Evolutionary conservation across 2,113 vertebrate genomes (phyloP).

Genomic region (Rhegmatorhina hoffmannsi): DNA sequence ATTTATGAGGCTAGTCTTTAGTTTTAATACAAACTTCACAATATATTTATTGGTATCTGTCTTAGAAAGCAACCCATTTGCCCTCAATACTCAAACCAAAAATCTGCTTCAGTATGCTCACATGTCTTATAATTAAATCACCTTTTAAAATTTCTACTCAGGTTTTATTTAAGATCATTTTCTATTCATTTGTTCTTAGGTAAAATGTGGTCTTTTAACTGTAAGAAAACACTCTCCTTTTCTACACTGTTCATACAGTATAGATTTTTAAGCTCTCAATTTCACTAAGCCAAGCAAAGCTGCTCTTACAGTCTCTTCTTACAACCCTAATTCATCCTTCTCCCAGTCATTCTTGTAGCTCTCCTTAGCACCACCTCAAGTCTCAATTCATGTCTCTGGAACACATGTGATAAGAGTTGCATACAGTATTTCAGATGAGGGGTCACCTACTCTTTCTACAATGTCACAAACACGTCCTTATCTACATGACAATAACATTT

Average conservation of each 20-base stretch:
- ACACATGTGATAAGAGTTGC: rapidly evolving
- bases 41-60: not conserved
- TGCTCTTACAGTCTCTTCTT: not conserved
- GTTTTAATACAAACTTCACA: not conserved
- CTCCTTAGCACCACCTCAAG: not conserved
- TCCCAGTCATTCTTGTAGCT: not conserved
- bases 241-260: not conserved
- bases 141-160: not conserved
- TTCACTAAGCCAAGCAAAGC: not conserved
- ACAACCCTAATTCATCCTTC: not conserved
- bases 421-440: not conserved
- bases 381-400: not conserved
- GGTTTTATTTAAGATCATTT: not conserved
- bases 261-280: not conserved
- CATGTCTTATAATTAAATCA: not conserved
- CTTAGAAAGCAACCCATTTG: not conserved
- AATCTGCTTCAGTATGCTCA: not conserved
- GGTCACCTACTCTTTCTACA: not conserved
- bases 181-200: not conserved
- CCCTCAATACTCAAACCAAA: not conserved
- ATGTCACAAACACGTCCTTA: not conserved
- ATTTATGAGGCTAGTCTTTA: not conserved
- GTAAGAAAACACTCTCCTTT: not conserved
- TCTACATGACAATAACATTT: not conserved
- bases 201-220: not conserved